phyloP scores from a whole-genome alignment of 2,797 vertebrate species.

The Aphelocoma californica region DNA sequence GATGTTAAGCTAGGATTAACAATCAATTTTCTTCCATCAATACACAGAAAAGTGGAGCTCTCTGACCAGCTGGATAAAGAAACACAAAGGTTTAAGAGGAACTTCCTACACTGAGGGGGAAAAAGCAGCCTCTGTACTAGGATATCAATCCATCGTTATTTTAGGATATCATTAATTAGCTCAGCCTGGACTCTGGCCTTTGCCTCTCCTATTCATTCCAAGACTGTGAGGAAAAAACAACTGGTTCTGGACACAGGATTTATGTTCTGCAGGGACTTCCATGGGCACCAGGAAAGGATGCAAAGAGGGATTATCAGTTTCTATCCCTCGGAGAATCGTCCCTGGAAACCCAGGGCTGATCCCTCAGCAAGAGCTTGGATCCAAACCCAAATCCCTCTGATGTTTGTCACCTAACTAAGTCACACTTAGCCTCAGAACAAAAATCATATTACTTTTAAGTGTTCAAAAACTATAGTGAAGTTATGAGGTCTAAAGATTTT shows the following conservation, averaged over 20 bases:
- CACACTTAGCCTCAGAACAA: neutral
- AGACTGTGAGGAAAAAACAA: neutral
- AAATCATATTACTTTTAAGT: neutral
- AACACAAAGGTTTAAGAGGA: neutral
- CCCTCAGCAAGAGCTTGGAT: neutral
- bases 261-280: neutral
- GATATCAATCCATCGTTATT: neutral
- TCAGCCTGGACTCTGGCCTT: neutral
- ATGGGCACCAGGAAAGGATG: neutral
- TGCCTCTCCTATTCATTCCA: neutral
- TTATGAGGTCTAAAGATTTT: neutral
- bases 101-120: neutral
- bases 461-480: neutral
- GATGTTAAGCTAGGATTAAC: neutral
- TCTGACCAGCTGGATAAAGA: neutral
- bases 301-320: neutral
- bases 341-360: neutral
- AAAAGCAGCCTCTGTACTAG: neutral
- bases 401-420: neutral
- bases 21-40: neutral
- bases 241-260: neutral
- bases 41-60: neutral
- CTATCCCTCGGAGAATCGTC: accelerated
- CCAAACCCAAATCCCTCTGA: neutral
- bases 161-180: neutral